Base-by-base conservation (phyloP, 2,113 vertebrate genomes). In the Neotoma lepida region DNA sequence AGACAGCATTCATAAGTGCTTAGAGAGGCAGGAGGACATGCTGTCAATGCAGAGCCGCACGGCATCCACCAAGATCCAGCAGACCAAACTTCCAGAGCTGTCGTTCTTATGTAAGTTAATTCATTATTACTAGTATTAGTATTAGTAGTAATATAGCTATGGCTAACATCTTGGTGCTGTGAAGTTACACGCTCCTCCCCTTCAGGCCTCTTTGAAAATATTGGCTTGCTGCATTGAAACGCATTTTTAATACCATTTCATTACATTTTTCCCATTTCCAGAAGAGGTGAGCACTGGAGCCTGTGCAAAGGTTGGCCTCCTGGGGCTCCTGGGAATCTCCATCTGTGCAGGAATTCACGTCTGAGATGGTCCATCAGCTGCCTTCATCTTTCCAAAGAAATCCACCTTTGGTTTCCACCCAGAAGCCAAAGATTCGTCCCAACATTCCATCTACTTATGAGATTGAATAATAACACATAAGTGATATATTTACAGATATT, bases 251-350 rank as follows among this genome's bases (percentile, higher is more conserved):
- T 33, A 22, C 0, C 74, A 10, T 92, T 93, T 77, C 28, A 70
- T 90, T 44, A 8, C 85, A 71, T 89, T 10, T 28, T 88, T 71
- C 15, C 13, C 12, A 1, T 73, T 89, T 97, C 58, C 73, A 97
- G 97, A 84, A 77, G 6, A 46, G 5, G 1, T 6, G 0, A 2
- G 35, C 15, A 0, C 0, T 49, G 2, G 10, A 28, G 28, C 0
- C 30, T 98, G 98, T 58, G 86, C 86, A n/a, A 97, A 33, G 26
- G 93, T 90, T 0, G 98, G 98, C 7, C 56, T 98, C 73, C 97
- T 98, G 77, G 94, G 96, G 51, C 85, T 98, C 97, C 39, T 98
- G 76, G 96, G 96, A 30, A 17, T 98, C 88, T 88, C 90, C 1
- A 70, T 98, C 94, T 98, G 98, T 33, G 88, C 92, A 63, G 46